A percentile compares a stretch with the other conserved stretches of the same genome.
These are phyloP conservation scores for Dastarcus helophoroides DNA, from an alignment of 2,888 invertebrate genomes.

Conservation along the genomic window DNA sequence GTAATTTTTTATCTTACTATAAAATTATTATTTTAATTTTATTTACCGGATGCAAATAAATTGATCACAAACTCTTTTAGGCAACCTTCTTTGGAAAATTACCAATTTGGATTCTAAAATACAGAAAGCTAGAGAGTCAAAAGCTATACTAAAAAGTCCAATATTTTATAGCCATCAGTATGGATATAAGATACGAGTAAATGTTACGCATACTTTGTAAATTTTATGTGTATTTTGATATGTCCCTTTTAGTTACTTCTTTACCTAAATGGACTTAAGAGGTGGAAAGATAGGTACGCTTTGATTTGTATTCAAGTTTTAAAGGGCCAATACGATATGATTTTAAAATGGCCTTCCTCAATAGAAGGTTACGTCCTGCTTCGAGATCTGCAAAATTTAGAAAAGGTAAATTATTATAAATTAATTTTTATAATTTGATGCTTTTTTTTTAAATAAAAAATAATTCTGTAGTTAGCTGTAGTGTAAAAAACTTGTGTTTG, in stretches of 20 bases:
- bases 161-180: slow-evolving; percentile 57
- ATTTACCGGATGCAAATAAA: too few relatives aligned
- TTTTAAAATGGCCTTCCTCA: slow-evolving; percentile 63
- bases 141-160: slow-evolving; percentile 52
- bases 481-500: too few relatives aligned
- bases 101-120: slow-evolving; percentile 52
- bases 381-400: slow-evolving; percentile 41
- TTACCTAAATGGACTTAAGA: slow-evolving; percentile 61
- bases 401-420: slow-evolving; percentile 21
- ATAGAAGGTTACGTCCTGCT: slow-evolving; percentile 53
- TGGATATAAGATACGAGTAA: slow-evolving; percentile 62
- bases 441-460: slow-evolving; percentile 2
- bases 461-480: too few relatives aligned
- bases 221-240: slow-evolving; percentile 4
- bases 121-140: slow-evolving; percentile 54
- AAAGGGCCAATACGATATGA: slow-evolving; percentile 57
- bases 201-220: slow-evolving; percentile 4
- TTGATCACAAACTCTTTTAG: slow-evolving; percentile 26
- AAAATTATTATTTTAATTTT: too few relatives aligned
- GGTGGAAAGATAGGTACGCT: slow-evolving; percentile 63
- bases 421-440: slow-evolving; percentile 1
- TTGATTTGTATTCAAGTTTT: slow-evolving; percentile 58
- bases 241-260: slow-evolving; percentile 47
- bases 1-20: too few relatives aligned
- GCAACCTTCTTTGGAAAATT: slow-evolving; percentile 61